Evolutionary conservation across 2,113 vertebrate genomes (phyloP).

Genomic region (Engraulis encrasicolus): DNA sequence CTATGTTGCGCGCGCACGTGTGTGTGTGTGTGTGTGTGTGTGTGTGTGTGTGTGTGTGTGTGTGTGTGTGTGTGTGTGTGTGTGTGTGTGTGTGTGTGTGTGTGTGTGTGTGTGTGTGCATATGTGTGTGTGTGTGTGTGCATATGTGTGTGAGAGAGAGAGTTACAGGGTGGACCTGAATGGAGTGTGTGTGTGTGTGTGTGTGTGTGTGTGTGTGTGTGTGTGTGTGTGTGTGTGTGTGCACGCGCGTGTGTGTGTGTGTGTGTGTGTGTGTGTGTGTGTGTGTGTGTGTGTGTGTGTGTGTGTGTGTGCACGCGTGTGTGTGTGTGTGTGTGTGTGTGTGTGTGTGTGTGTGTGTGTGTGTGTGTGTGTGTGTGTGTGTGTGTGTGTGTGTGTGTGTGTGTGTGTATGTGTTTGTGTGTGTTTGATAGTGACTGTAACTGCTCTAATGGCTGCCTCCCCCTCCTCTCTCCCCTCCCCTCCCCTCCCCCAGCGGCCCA

Average conservation of each 20-base stretch:
- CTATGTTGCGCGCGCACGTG: constrained; percentile 26
- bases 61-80: constrained; percentile 38
- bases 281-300: constrained; percentile 26
- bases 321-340: constrained; percentile 30
- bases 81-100: constrained; percentile 32
- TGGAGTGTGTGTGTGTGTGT: constrained; percentile 20
- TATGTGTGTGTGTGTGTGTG: neutral
- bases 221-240: constrained; percentile 36
- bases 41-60: constrained; percentile 16
- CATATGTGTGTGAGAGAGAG: neutral
- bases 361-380: neutral
- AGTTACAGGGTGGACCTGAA: no score
- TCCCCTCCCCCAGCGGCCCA: constrained; percentile 5
- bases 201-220: constrained; percentile 28
- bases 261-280: constrained; percentile 29
- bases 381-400: constrained; percentile 8
- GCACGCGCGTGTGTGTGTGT: constrained; percentile 27
- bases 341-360: constrained; percentile 15
- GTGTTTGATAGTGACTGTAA: constrained; percentile 35
- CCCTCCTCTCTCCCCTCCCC: constrained; percentile 2
- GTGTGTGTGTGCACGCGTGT: constrained; percentile 35
- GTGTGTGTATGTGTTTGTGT: neutral
- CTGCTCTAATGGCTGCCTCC: constrained; percentile 53
- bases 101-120: constrained; percentile 24
- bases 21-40: constrained; percentile 30